Evolutionary conservation across 2,113 vertebrate genomes (phyloP), one percentile per base, ranked within the genome.

Genomic region (Sigmodon hispidus): DNA sequence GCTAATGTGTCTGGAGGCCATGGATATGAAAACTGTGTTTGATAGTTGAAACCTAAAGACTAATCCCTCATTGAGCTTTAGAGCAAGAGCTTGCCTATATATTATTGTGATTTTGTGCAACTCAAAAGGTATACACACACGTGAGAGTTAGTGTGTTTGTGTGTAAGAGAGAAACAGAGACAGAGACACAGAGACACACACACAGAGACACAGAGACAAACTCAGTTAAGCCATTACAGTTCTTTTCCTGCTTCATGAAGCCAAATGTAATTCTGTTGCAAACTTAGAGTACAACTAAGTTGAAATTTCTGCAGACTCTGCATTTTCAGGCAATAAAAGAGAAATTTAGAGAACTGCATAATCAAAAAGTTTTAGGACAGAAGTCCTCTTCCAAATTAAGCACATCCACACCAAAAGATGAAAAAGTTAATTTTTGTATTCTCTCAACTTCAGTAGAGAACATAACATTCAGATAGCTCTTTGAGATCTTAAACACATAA

Each of bases 401-500:
- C 29, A 48, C 22, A 59, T 34, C 0, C 24, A 97, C 81, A 76
- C 1, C 40, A 76, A 96, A 45, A 34, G 80, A 81, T 24, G 29
- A 76, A 24, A 59, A 72, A 73, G 63, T 73, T 92, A 40, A 63
- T 26, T 92, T 87, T 93, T 95, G 8, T 89, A 48, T 85, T 3
- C 81, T 88, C 50, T 86, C 69, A 55, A 70, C 48, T 90, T 86
- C 29, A 73, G 21, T 43, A 87, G 50, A 90, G 77, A 88, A 79
- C 19, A 57, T 63, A 85, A 34, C 12, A 52, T 57, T 96, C 79
- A 85, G 15, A 31, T 90, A 57, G 67, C 65, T 94, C 26, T 81
- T 88, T 81, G 40, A 94, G 90, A 87, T 95, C 94, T 87, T 70
- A 95, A 92, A 90, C 80, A 88, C 77, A 17, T 95, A 81, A 95